Evolutionary conservation across 2,113 vertebrate genomes (phyloP).

Genomic region (Pipra filicauda): DNA sequence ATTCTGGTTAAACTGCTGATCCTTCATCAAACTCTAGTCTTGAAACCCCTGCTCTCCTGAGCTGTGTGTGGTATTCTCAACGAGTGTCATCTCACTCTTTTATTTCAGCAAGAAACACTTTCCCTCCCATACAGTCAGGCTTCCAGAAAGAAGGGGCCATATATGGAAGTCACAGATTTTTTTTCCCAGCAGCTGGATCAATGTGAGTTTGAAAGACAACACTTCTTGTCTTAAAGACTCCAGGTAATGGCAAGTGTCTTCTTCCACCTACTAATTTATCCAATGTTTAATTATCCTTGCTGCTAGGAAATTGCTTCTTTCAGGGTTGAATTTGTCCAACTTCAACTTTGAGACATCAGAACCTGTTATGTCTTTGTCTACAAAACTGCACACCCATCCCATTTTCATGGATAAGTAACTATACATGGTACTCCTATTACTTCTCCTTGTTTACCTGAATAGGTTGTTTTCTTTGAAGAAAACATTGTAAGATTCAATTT

Average conservation of each 20-base stretch:
- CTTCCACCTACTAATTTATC: conserved; percentile 33
- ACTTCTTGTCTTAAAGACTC: background rate
- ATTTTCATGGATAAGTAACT: conserved; percentile 44
- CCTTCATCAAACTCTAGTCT: background rate
- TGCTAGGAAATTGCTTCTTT: conserved; percentile 45
- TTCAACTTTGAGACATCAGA: background rate
- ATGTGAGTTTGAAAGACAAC: background rate
- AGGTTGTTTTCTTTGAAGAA: conserved; percentile 5
- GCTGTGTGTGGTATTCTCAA: background rate
- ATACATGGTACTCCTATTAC: background rate
- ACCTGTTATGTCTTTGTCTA: conserved; percentile 11
- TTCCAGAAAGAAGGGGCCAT: background rate
- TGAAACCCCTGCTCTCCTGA: background rate
- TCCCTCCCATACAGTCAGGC: background rate
- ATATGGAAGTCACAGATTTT: background rate
- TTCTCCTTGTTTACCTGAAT: background rate
- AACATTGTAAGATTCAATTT: background rate
- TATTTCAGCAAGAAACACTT: background rate
- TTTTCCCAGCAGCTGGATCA: background rate
- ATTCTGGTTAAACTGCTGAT: background rate
- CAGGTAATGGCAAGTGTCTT: background rate
- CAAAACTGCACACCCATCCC: background rate
- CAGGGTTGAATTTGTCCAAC: conserved; percentile 27
- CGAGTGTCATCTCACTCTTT: background rate
- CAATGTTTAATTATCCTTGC: conserved; percentile 49